These are phyloP conservation scores for Amblyjoppa fuscipennis DNA, from an alignment of 2,888 invertebrate genomes.

Conservation along the genomic window DNA sequence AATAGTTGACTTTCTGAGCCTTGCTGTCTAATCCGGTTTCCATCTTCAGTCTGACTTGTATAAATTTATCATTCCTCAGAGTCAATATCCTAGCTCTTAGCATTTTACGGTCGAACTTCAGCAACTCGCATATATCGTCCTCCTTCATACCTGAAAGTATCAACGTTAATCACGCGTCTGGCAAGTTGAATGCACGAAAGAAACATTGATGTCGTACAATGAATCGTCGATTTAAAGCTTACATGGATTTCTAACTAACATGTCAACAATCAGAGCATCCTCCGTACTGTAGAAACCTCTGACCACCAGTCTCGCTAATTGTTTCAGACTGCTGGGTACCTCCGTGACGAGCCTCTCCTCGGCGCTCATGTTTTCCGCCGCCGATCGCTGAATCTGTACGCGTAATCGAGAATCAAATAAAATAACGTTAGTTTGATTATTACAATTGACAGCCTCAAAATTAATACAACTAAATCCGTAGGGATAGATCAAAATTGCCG, in stretches of 20 bases:
- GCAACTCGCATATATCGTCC: constrained; percentile 94
- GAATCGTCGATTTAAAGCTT: constrained; percentile 81
- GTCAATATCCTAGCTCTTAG: constrained; percentile 94
- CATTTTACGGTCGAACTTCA: constrained; percentile 98
- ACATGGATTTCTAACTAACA: constrained; percentile 98
- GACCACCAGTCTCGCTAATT: constrained; percentile 95
- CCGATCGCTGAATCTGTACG: constrained; percentile 16
- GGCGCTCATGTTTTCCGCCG: constrained; percentile 85
- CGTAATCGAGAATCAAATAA: not conserved
- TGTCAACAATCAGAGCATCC: constrained; percentile 97
- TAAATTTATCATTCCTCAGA: constrained; percentile 96
- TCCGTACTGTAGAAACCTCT: constrained; percentile 97
- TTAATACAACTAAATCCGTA: not conserved
- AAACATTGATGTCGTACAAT: not conserved
- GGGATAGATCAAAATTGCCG: not conserved
- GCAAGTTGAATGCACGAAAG: not conserved
- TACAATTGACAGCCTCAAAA: not conserved
- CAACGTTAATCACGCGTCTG: not conserved
- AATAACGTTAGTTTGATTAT: constrained; percentile 1
- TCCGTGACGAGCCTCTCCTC: constrained; percentile 94
- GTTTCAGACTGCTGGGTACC: constrained; percentile 97
- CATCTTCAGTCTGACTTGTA: constrained; percentile 96
- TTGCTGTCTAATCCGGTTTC: constrained; percentile 98
- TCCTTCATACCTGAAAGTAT: constrained; percentile 91
- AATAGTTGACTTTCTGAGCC: constrained; percentile 98